These are phyloP conservation scores for Euschistus heros DNA, from an alignment of 1,140 invertebrate species.

Conservation along the genomic window DNA sequence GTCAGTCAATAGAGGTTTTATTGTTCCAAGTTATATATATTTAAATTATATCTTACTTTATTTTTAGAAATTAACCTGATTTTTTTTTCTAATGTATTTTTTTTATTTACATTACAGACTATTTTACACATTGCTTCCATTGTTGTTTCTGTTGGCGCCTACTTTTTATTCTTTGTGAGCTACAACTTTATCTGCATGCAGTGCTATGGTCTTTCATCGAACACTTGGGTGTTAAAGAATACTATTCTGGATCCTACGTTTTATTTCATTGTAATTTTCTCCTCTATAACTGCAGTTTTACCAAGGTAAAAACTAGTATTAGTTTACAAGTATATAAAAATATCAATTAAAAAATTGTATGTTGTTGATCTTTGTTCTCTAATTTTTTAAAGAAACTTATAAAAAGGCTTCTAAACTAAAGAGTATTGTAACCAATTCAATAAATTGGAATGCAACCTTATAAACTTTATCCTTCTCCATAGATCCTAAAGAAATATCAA, in stretches of 20 bases:
- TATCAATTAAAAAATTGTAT: background rate
- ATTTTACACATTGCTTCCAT: constrained; percentile 71
- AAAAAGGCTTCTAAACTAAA: too few species aligned
- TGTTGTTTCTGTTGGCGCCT: constrained; percentile 62
- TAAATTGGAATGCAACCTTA: too few species aligned
- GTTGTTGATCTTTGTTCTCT: too few species aligned
- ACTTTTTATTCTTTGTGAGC: constrained; percentile 72
- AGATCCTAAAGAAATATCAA: too few species aligned
- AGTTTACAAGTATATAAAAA: background rate
- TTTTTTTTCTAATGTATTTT: background rate
- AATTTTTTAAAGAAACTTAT: too few species aligned
- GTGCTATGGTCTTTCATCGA: constrained; percentile 68
- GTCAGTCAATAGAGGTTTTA: too few species aligned
- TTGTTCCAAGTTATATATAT: too few species aligned
- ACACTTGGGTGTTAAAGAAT: constrained; percentile 75
- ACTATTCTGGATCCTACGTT: constrained; percentile 61
- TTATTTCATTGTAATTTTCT: constrained; percentile 68
- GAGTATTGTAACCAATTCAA: too few species aligned
- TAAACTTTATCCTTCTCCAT: too few species aligned
- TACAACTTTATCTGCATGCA: constrained; percentile 71
- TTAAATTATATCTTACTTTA: too few species aligned
- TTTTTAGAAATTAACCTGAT: too few species aligned
- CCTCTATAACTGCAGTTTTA: constrained; percentile 63
- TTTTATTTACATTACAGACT: constrained; percentile 52
- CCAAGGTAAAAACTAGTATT: constrained; percentile 58